phyloP scores from a whole-genome alignment of 2,888 invertebrate species.

The Eupeodes latifasciatus region DNA sequence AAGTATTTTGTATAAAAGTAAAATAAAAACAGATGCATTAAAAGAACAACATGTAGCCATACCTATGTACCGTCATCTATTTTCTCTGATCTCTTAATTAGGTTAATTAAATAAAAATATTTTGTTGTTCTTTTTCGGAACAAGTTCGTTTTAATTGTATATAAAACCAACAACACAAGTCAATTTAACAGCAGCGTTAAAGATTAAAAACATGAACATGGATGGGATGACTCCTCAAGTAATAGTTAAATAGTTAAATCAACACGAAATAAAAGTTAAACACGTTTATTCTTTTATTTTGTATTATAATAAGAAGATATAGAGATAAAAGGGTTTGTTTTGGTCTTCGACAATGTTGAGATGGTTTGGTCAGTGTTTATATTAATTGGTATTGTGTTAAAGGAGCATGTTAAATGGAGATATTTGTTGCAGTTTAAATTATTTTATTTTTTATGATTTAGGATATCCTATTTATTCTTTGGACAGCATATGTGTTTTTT shows the following conservation, averaged over 20 bases:
- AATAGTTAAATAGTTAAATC: constrained; percentile 36
- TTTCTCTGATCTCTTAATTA: constrained; percentile 69
- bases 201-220: constrained; percentile 63
- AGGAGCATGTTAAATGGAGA: not conserved
- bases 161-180: constrained; percentile 44
- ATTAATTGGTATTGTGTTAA: not conserved
- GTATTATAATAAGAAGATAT: not conserved
- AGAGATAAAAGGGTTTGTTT: not conserved
- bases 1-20: not conserved
- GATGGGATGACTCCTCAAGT: constrained; percentile 19
- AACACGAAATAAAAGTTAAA: constrained; percentile 55
- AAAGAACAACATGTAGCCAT: constrained; percentile 13
- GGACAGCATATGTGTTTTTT: not conserved
- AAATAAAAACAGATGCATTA: constrained; percentile 20
- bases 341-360: not conserved
- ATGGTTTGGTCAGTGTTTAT: constrained; percentile 16
- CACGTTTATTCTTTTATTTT: not conserved
- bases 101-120: constrained; percentile 74
- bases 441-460: constrained; percentile 24
- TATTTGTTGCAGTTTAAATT: not conserved
- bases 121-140: constrained; percentile 53
- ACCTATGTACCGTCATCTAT: constrained; percentile 51
- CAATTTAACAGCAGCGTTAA: constrained; percentile 64
- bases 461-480: constrained; percentile 3
- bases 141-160: constrained; percentile 54